phyloP scores from a whole-genome alignment of 2,113 vertebrate species.

The Eretmochelys imbricata region DNA sequence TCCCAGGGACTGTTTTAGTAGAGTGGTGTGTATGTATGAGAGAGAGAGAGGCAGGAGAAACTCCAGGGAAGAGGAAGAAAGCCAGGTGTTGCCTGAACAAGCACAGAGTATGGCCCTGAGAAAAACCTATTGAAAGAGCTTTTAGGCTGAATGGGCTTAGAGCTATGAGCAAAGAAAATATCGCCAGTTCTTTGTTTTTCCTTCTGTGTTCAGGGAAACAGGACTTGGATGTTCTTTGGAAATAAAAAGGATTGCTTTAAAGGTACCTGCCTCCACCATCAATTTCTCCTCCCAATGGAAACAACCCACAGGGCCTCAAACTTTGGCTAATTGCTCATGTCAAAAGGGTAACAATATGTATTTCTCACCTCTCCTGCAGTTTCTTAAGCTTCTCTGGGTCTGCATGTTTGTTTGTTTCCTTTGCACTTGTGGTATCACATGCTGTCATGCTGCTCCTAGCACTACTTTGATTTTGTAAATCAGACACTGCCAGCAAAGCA shows the following conservation, averaged over 20 bases:
- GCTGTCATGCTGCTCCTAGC: background rate
- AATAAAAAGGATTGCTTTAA: background rate
- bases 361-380: conserved; percentile 68
- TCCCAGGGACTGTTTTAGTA: background rate
- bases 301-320: background rate
- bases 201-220: background rate
- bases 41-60: no score
- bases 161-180: no score
- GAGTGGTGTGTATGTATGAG: background rate
- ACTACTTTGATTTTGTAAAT: conserved; percentile 28
- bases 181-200: background rate
- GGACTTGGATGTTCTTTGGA: background rate
- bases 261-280: background rate
- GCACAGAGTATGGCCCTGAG: background rate
- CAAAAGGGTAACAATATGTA: background rate
- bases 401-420: background rate
- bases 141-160: background rate
- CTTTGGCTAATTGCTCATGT: background rate
- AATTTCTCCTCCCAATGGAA: background rate
- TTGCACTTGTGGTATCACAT: background rate
- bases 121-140: background rate
- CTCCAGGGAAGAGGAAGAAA: background rate
- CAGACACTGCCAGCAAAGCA: conserved; percentile 23
- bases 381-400: conserved; percentile 72
- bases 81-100: background rate